phyloP scores from a whole-genome alignment of 2,797 vertebrate species.

The Acanthornis magna region DNA sequence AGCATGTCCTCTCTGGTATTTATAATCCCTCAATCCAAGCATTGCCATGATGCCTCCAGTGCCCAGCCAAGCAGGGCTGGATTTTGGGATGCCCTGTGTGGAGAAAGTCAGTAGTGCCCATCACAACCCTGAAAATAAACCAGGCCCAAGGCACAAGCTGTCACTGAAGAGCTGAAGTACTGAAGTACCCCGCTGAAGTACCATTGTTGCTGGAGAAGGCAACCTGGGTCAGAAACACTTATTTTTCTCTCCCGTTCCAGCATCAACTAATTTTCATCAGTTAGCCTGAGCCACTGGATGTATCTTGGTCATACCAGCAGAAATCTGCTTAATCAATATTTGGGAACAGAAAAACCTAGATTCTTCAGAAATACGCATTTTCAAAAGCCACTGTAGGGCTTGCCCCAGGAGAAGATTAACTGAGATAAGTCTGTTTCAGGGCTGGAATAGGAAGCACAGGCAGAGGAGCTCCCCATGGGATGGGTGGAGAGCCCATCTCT shows the following conservation, averaged over 20 bases:
- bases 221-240: neutral
- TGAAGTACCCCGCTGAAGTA: neutral
- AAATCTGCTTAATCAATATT: neutral
- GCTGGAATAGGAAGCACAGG: neutral
- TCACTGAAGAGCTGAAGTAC: too few relatives aligned
- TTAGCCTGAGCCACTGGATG: neutral
- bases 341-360: neutral
- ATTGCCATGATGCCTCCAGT: neutral
- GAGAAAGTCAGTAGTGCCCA: neutral
- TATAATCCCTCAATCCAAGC: neutral
- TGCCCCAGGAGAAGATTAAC: neutral
- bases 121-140: neutral
- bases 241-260: neutral
- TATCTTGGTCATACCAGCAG: neutral
- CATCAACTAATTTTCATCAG: neutral
- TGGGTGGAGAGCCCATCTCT: neutral
- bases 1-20: neutral
- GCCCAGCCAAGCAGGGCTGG: neutral
- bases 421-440: neutral
- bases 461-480: neutral
- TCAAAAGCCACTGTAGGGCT: neutral
- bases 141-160: neutral
- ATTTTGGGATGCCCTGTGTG: accelerated
- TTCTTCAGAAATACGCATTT: neutral
- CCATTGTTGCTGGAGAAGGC: neutral